phyloP scores from a whole-genome alignment of 2,888 invertebrate species.

The Keiferia lycopersicella region DNA sequence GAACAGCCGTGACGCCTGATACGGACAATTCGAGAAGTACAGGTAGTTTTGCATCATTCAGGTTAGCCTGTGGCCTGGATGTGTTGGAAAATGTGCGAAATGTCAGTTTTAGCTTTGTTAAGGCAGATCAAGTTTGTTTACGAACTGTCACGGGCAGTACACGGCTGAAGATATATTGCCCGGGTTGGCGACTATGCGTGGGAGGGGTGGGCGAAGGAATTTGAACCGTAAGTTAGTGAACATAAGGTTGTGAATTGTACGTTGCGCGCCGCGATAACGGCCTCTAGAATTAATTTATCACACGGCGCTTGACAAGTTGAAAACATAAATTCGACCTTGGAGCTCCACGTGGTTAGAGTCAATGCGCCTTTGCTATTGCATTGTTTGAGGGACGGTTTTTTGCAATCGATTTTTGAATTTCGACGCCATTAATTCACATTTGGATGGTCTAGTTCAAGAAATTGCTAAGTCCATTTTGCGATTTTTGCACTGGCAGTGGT shows the following conservation, averaged over 20 bases:
- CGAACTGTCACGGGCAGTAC: conserved; percentile 82
- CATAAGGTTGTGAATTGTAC: conserved; percentile 40
- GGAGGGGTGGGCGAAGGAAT: conserved; percentile 51
- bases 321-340: conserved; percentile 82
- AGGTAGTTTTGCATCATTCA: conserved; percentile 8
- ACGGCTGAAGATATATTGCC: conserved; percentile 82
- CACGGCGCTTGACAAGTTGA: conserved; percentile 82
- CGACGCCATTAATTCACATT: conserved; percentile 24
- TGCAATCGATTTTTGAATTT: conserved; percentile 40
- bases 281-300: conserved; percentile 82
- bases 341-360: conserved; percentile 77
- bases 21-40: conserved; percentile 39
- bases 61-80: conserved; percentile 35
- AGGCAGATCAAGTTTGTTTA: conserved; percentile 82
- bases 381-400: conserved; percentile 26
- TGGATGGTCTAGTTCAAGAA: background rate
- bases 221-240: conserved; percentile 36
- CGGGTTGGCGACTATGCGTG: conserved; percentile 82
- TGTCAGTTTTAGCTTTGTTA: conserved; percentile 66
- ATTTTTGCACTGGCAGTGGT: no score
- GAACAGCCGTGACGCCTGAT: conserved; percentile 38
- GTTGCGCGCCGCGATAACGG: conserved; percentile 62
- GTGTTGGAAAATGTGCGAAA: conserved; percentile 35
- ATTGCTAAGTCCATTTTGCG: no score
- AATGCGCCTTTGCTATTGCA: conserved; percentile 48